Evolutionary conservation across 2,797 vertebrate genomes (phyloP).

Genomic region (Masticophis lateralis): DNA sequence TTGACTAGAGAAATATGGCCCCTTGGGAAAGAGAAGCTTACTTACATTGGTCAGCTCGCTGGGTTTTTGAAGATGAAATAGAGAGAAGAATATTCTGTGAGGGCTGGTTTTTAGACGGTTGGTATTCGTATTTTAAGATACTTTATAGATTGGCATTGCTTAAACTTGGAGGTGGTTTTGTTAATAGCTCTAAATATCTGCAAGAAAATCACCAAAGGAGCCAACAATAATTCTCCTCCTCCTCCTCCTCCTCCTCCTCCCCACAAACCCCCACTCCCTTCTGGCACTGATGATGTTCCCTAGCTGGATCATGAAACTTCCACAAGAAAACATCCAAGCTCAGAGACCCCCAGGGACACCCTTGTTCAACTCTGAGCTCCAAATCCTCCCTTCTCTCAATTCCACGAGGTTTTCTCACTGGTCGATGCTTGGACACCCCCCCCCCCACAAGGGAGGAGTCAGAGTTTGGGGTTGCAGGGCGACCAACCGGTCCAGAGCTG

Average conservation of each 20-base stretch:
- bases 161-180: background rate
- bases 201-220: background rate
- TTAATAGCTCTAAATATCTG: background rate
- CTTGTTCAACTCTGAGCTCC: too few species aligned
- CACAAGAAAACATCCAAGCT: too few species aligned
- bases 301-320: too few species aligned
- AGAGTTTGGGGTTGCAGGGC: background rate
- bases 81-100: background rate
- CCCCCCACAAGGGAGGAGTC: too few species aligned
- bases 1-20: background rate
- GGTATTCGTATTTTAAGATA: background rate
- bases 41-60: background rate
- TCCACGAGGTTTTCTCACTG: fast-evolving
- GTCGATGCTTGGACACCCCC: background rate
- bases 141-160: background rate
- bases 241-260: too few species aligned
- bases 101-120: background rate
- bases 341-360: too few species aligned
- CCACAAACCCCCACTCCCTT: too few species aligned
- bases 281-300: too few species aligned
- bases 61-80: background rate
- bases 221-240: background rate
- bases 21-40: background rate
- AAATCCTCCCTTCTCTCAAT: too few species aligned
- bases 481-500: background rate